phyloP scores from a whole-genome alignment of 1,140 invertebrate genomes.

The Apis mellifera region DNA sequence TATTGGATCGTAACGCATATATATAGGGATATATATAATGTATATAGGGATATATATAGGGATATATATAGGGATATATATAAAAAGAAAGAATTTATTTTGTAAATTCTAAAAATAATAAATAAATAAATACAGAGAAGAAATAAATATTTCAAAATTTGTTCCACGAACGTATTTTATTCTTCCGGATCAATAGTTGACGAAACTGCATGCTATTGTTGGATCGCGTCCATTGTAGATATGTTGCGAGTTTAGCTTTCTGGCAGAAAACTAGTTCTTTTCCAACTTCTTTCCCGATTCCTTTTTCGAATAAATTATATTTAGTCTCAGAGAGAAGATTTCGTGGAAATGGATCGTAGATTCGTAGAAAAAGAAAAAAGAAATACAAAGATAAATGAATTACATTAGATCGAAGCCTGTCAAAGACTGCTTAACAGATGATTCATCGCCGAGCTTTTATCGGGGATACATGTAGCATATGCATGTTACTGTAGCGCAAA shows the following conservation, averaged over 20 bases:
- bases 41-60: no score
- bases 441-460: conserved; percentile 5
- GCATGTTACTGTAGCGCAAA: not conserved
- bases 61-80: no score
- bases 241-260: not conserved
- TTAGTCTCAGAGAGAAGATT: no score
- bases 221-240: conserved; percentile 1
- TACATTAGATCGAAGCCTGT: not conserved
- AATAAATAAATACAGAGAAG: not conserved
- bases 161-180: not conserved
- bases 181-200: conserved; percentile 29
- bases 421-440: conserved; percentile 18
- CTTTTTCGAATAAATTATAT: not conserved
- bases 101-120: not conserved
- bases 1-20: not conserved
- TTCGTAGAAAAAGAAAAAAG: not conserved
- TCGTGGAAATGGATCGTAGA: not conserved
- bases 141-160: not conserved
- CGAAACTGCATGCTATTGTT: conserved; percentile 41
- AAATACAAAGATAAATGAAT: not conserved
- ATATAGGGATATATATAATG: no score
- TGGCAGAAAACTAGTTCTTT: no score
- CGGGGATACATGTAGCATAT: not conserved
- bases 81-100: not conserved
- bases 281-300: no score